Evolutionary conservation across 1,140 invertebrate species (phyloP), one percentile per base, ranked within the genome.

Genomic region (Lasaia peninsularis): DNA sequence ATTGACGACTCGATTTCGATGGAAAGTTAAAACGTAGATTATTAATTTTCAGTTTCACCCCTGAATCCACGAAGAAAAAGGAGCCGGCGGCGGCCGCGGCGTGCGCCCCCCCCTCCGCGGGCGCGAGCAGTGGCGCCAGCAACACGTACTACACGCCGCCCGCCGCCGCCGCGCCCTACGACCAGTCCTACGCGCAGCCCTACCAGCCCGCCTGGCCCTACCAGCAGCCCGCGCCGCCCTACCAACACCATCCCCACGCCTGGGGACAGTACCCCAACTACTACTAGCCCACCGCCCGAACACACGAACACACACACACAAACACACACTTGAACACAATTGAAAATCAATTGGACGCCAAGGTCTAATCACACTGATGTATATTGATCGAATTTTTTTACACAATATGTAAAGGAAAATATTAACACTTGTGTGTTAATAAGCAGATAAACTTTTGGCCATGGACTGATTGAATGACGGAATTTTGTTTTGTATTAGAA

Each of bases 191-290:
- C 69, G 71, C 80, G 62, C 81, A 82, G 75, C 73, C 76, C 58
- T 87, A 85, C 69, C 79, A 82, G 69, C 81, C 79, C 54, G 73
- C 82, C 16, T 88, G 82, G 85, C 79, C 80, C 58, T 86, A 86
- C 74, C 85, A 88, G 71, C 85, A 88, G 64, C 76, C 82, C n/a
- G 76, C 79, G 12, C 78, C 72, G 0, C 77, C 77, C 58, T 83
- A 88, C 66, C 85, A 82, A 51, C 80, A 82, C 62, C 81, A 80
- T 54, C 74, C 75, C 4, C 78, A 76, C 53, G 67, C 78, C 24
- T 86, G 85, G 80, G 75, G 78, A 18, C 84, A 86, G 56, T 88
- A 88, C 65, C 82, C 78, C 54, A 86, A 88, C 62, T 86, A 88
- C 62, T 86, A 86, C 63, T 87, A 78, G 63, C 58, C 5, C 14